Evolutionary conservation across 1,140 invertebrate genomes (phyloP).

Genomic region (Archivesica marissinica): DNA sequence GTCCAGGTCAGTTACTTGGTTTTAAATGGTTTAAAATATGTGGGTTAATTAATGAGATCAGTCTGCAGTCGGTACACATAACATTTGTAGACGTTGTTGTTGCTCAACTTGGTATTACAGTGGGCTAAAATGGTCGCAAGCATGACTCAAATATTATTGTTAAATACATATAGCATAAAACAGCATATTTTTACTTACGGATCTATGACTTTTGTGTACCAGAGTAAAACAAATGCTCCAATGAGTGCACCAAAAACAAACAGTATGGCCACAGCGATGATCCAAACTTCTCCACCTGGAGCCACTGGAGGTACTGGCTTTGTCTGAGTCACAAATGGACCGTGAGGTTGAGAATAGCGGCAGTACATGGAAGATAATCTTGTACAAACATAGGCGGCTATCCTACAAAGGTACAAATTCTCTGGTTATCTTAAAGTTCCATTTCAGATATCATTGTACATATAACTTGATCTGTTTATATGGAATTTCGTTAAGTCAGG

Average conservation of each 20-base stretch:
- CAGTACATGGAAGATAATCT: background rate
- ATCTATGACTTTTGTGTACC: constrained; percentile 12
- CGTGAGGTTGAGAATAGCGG: background rate
- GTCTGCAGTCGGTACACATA: too few species aligned
- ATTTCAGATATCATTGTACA: too few species aligned
- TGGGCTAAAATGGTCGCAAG: background rate
- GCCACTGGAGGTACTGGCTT: background rate
- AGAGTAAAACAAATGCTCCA: background rate
- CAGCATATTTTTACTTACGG: background rate
- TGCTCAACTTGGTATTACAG: background rate
- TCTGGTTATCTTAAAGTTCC: too few species aligned
- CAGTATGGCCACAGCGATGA: background rate
- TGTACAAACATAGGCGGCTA: constrained; percentile 3
- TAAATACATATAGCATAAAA: background rate
- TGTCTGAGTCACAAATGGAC: background rate
- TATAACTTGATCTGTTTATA: too few species aligned
- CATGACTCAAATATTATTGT: background rate
- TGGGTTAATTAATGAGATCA: too few species aligned
- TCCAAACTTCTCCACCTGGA: background rate
- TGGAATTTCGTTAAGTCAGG: too few species aligned
- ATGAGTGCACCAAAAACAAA: background rate
- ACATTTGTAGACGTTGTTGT: background rate
- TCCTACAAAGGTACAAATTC: background rate
- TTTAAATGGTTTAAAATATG: too few species aligned
- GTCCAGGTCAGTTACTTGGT: too few species aligned